Base-by-base conservation (phyloP, 2,797 vertebrate species). In the Centroberyx gerrardi region DNA sequence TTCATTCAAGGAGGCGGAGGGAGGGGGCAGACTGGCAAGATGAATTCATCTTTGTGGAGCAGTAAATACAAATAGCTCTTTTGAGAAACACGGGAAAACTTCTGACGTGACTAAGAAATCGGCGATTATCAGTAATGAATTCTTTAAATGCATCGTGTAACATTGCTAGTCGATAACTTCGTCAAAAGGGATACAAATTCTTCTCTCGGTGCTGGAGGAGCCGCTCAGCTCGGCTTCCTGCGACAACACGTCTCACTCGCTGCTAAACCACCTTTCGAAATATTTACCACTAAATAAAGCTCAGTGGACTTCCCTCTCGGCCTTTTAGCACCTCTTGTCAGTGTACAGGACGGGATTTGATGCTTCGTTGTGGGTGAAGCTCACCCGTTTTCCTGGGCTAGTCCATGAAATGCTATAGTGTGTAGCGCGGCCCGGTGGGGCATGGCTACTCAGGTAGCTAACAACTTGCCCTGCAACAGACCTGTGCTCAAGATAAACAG, bases 1-100 rank as follows among this genome's bases (percentile, higher is more conserved):
- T 97, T 97, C 96, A 97, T 97, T 96, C 92, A 81, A 78, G 81
- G 80, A 82, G 85, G 90, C 78, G 84, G 86, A 87, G 86, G 90
- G 84, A 81, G 85, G 77, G 82, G 88, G 82, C 87, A 82, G 49
- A 77, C 82, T 71, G 80, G 89, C 89, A 54, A 87, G 85, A 92
- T 90, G 76, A 92, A 92, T 91, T 90, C 82, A 89, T 89, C 90
- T 89, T 81, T 91, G 91, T 85, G 52, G 85, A 49, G 52, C 74
- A 78, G 52, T 63, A 85, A 85, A 89, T 54, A 89, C 84, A 80
- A 87, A 86, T 78, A 82, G 72, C 67, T 84, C 78, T 78, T 80
- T 88, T 83, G 29, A 54, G 42, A 74, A 62, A 80, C 33, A 55
- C 22, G 8, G 28, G 62, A 48, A 36, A 62, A 55, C 46, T 49